phyloP scores from a whole-genome alignment of 2,888 invertebrate genomes.

The Lithosia quadra region DNA sequence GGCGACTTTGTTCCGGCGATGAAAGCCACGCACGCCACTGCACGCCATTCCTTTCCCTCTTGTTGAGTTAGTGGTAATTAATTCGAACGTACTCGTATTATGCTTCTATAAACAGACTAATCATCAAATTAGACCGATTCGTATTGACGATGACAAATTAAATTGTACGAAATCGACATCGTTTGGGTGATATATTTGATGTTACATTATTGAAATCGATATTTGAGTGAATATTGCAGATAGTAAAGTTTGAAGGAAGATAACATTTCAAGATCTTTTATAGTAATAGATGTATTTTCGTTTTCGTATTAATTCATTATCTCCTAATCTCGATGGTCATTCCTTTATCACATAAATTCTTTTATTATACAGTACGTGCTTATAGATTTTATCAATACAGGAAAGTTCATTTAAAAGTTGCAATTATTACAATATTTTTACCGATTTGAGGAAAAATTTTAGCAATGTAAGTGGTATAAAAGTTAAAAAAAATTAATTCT shows the following conservation, averaged over 20 bases:
- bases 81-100: constrained; percentile 50
- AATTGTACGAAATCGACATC: constrained; percentile 22
- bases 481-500: too few relatives aligned
- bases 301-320: too few relatives aligned
- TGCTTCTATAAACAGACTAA: constrained; percentile 44
- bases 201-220: not conserved
- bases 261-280: too few relatives aligned
- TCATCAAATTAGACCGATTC: constrained; percentile 42
- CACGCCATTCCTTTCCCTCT: constrained; percentile 72
- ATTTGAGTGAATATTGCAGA: not conserved
- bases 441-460: too few relatives aligned
- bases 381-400: too few relatives aligned
- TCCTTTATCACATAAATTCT: too few relatives aligned
- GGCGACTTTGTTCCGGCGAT: constrained; percentile 77
- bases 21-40: constrained; percentile 82
- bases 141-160: constrained; percentile 30
- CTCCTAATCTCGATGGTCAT: too few relatives aligned
- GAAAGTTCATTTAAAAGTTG: too few relatives aligned
- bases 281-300: too few relatives aligned
- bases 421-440: too few relatives aligned
- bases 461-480: too few relatives aligned
- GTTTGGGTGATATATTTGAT: constrained; percentile 2
- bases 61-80: constrained; percentile 72
- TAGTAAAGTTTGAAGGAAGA: not conserved
- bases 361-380: too few relatives aligned